These are phyloP conservation scores for Caenorhabditis briggsae DNA, from an alignment of 1,140 invertebrate genomes.

Conservation along the genomic window DNA sequence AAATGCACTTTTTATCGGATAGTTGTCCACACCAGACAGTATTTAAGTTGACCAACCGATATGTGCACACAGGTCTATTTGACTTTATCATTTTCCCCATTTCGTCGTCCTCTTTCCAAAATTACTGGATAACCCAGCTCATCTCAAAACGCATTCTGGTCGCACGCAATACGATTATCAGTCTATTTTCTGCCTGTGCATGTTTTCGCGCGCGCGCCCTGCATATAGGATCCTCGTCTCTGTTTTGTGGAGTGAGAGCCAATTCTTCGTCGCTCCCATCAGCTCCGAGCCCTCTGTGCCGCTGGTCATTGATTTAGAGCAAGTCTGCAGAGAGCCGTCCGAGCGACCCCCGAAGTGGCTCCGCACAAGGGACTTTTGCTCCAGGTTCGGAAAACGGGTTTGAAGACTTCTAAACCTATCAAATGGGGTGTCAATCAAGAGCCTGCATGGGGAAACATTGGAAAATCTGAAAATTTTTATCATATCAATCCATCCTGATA, in stretches of 20 bases:
- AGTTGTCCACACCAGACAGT: neutral
- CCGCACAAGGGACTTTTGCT: neutral
- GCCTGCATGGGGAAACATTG: neutral
- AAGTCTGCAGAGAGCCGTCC: constrained; percentile 10
- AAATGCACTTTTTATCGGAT: constrained; percentile 18
- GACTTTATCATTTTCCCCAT: constrained; percentile 5
- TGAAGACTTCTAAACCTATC: neutral
- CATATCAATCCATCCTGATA: neutral
- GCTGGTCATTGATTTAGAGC: constrained; percentile 54
- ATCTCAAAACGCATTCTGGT: neutral
- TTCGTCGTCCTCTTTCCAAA: no score
- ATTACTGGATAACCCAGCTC: no score
- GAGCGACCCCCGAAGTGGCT: neutral
- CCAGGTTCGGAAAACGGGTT: neutral
- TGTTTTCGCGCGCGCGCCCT: constrained; percentile 15
- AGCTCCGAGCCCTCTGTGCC: constrained; percentile 41
- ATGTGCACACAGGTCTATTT: neutral
- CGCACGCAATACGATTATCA: neutral
- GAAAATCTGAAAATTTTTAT: neutral
- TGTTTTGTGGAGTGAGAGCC: constrained; percentile 33
- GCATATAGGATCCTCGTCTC: constrained; percentile 24
- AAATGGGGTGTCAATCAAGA: neutral
- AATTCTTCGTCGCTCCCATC: constrained; percentile 23
- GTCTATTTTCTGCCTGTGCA: neutral
- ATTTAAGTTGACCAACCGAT: neutral